Evolutionary conservation across 1,140 invertebrate genomes (phyloP), one percentile per base, ranked within the genome.

Genomic region (Drosophila busckii): DNA sequence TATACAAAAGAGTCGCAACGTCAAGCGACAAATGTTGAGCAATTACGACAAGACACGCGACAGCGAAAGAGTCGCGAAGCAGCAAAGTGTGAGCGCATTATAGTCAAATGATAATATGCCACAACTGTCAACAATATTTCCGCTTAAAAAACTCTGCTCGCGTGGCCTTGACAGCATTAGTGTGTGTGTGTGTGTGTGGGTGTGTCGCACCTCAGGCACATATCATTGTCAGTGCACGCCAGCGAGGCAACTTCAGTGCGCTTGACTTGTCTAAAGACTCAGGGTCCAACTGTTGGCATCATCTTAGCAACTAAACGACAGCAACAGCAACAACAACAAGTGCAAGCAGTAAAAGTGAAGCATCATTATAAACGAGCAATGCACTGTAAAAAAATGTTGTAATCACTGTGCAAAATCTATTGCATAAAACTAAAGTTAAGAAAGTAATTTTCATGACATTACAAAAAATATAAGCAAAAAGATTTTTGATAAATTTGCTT

Each of bases 91-190:
- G n/a, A n/a, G n/a, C n/a, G n/a, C n/a, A n/a, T n/a, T n/a, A n/a
- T n/a, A n/a, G n/a, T n/a, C n/a, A n/a, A 63, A 80, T 78, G 73
- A 78, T 78, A 78, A 78, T 78, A 71, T 78, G 71, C 71, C 71
- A 78, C 71, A 78, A 80, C 73, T 80, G 71, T 78, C 71, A 78
- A 70, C 71, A 78, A 80, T 78, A 71, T 80, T 78, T 80, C 67
- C 71, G 63, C 52, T 54, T 41, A 23, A 26, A 46, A 15, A 50
- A 16, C 20, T 37, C 41, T 32, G 48, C 52, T 44, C 28, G 46
- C 40, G 23, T 52, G 55, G 55, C 58, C 58, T 61, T 61, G 58
- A 55, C 49, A 54, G 58, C 41, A 54, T 22, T 23, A 29, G 9
- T 22, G 19, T 32, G 20, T 32, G 13, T 32, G 9, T 20, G 20